Conservation (phyloP, 2,797 vertebrate species). For the Gouania willdenowi region DNA sequence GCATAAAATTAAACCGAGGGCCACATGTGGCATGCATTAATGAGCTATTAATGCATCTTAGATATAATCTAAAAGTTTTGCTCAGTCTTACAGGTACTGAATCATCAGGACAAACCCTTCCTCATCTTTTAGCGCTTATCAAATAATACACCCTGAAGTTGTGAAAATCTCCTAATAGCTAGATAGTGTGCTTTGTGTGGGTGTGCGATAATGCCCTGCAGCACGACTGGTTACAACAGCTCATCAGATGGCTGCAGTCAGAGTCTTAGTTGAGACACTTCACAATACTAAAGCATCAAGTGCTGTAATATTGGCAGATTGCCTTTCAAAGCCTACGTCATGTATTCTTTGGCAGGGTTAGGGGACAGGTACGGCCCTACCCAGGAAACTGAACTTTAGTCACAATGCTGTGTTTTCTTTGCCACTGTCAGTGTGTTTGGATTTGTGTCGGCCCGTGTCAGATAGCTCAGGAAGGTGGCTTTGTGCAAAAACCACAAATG, state of each 20-base stretch:
- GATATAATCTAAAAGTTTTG: background rate
- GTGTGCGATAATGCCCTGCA: slow-evolving; percentile 48
- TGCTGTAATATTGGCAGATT: slow-evolving; percentile 39
- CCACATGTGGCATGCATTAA: background rate
- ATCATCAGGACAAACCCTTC: slow-evolving; percentile 2
- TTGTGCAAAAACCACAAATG: slow-evolving; percentile 31
- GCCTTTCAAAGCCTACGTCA: slow-evolving; percentile 26
- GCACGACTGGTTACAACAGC: slow-evolving; percentile 37
- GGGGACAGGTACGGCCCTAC: slow-evolving; percentile 44
- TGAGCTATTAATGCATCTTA: background rate
- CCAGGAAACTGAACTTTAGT: slow-evolving; percentile 49
- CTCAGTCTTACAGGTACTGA: slow-evolving; percentile 1
- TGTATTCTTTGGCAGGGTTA: slow-evolving; percentile 55
- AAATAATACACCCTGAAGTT: slow-evolving; percentile 38
- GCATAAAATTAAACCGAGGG: no score
- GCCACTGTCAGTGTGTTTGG: slow-evolving; percentile 27
- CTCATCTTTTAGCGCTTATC: slow-evolving; percentile 21
- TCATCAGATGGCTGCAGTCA: slow-evolving; percentile 15
- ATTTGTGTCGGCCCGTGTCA: slow-evolving; percentile 22
- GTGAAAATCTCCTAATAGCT: slow-evolving; percentile 35
- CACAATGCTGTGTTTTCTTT: slow-evolving; percentile 45
- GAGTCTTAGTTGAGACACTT: slow-evolving; percentile 18
- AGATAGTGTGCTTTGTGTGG: slow-evolving; percentile 13
- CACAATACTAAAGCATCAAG: slow-evolving; percentile 12
- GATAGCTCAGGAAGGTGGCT: slow-evolving; percentile 32